Evolutionary conservation across 2,797 vertebrate genomes (phyloP).

Genomic region (Falco biarmicus): DNA sequence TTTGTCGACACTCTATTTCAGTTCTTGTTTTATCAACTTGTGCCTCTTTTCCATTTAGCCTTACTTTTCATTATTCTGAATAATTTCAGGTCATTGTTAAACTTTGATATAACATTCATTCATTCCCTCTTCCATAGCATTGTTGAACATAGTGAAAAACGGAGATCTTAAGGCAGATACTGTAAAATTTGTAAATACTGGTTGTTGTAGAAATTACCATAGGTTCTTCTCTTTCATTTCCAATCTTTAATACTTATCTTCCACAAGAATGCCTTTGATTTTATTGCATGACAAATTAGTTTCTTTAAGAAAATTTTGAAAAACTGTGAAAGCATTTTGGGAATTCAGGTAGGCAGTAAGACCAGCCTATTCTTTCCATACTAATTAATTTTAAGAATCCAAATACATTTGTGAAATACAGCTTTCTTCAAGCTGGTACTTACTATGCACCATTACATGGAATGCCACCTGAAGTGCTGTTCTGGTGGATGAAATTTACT

Average conservation of each 20-base stretch:
- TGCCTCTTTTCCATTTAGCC: background rate
- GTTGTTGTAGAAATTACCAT: background rate
- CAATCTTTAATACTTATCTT: background rate
- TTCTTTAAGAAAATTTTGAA: background rate
- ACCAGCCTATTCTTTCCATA: background rate
- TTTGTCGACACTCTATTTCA: rapidly evolving
- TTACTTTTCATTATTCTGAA: background rate
- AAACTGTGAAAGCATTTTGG: background rate
- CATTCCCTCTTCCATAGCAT: background rate
- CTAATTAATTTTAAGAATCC: background rate
- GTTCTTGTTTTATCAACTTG: background rate
- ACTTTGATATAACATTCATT: background rate
- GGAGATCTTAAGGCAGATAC: background rate
- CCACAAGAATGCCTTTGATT: background rate
- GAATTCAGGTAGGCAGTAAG: background rate
- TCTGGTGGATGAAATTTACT: background rate
- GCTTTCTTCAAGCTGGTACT: background rate
- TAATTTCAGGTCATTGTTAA: background rate
- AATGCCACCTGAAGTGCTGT: background rate
- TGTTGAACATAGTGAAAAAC: background rate
- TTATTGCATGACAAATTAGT: background rate
- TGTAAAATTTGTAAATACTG: background rate
- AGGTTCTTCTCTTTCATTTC: background rate
- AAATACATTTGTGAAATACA: background rate
- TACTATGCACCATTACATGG: background rate